Percentiles rank a stretch among this genome's conserved stretches.
Conservation (phyloP, 1,140 invertebrate genomes). For the Zophobas morio region DNA sequence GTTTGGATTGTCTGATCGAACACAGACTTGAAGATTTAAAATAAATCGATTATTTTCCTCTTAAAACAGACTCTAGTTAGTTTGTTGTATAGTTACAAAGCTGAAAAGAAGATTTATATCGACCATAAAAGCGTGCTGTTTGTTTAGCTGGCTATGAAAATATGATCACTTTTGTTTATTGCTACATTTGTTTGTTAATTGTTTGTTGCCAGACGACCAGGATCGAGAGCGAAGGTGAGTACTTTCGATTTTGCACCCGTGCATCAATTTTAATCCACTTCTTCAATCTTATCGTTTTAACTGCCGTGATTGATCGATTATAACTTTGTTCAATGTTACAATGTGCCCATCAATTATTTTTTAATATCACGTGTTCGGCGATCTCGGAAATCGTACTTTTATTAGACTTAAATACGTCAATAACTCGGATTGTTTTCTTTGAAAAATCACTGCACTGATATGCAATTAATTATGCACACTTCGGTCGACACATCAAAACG, state of each 20-base stretch:
- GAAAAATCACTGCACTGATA: neutral
- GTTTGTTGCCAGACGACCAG: constrained; percentile 25
- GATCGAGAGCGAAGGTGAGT: constrained; percentile 52
- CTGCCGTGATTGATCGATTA: constrained; percentile 7
- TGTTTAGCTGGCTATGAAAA: constrained; percentile 43
- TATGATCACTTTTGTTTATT: constrained; percentile 51
- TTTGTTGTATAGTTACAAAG: constrained; percentile 49
- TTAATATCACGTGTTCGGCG: no score
- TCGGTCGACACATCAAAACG: neutral
- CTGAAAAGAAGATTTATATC: constrained; percentile 50
- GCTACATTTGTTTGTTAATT: constrained; percentile 46
- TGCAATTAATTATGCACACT: constrained; percentile 7
- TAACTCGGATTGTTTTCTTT: neutral
- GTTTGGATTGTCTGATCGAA: constrained; percentile 62
- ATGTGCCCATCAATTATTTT: neutral
- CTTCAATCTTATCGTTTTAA: constrained; percentile 1
- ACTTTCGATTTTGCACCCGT: constrained; percentile 1
- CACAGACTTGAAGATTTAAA: constrained; percentile 58
- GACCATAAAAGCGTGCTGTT: constrained; percentile 42
- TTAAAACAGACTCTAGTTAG: constrained; percentile 51
- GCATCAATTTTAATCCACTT: neutral
- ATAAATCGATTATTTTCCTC: constrained; percentile 58
- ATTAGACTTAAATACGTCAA: neutral
- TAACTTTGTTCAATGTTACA: neutral
- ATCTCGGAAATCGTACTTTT: neutral